Evolutionary conservation across 2,113 vertebrate genomes (phyloP), one percentile per base, ranked within the genome.

Genomic region (Varanus salvator): DNA sequence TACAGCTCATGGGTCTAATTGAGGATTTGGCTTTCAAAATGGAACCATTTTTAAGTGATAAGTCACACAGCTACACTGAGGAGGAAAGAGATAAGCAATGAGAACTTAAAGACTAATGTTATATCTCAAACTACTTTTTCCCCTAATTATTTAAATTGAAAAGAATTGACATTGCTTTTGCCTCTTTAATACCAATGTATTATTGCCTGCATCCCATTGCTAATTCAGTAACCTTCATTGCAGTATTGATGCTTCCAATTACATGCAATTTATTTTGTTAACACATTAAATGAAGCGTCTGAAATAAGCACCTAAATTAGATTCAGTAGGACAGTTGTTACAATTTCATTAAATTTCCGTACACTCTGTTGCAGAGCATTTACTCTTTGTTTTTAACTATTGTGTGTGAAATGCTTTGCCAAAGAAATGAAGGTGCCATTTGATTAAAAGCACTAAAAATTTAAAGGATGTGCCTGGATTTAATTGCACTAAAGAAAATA

Each of bases 401-500:
- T 93, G 92, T 89, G 78, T 48, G 60, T 31, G 27, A 44, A n/a
- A 90, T 90, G 93, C 91, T 95, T 94, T 93, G 75, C 52, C 80
- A 86, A 91, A 94, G 84, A 94, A 92, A 93, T 0, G 7, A 89
- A 95, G 92, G 89, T 94, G 86, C 94, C 82, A 94, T 86, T 95
- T 92, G 88, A 94, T 95, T 94, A 93, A 95, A 93, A 19, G 64
- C 0, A 15, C 86, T 93, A 64, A 90, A 93, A 93, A 76, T 89
- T 44, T 86, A 90, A 92, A 91, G 78, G 69, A 92, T 88, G 80
- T 83, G 93, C 91, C 87, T 94, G 80, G 76, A 94, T 44, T 93
- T 94, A 90, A 95, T 93, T 94, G 92, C 86, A 93, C 94, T 91
- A 89, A 87, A 92, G 91, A 94, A 95, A 95, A 96, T 90, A 92